These are phyloP conservation scores for Minunthozetes semirufus DNA, from an alignment of 2,888 invertebrate species.

Conservation along the genomic window DNA sequence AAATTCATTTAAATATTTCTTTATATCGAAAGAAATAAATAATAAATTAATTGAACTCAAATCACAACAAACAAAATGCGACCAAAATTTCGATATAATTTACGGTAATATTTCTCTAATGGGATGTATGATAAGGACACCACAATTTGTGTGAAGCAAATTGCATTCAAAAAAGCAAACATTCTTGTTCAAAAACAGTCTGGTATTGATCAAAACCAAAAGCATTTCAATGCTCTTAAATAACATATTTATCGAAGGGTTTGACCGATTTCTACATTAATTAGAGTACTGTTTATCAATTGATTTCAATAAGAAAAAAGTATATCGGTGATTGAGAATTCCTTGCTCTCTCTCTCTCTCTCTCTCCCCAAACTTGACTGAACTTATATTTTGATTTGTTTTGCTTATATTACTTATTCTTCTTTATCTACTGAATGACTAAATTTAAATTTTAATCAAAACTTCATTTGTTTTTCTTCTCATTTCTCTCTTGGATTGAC, in stretches of 20 bases:
- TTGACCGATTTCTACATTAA: constrained; percentile 8
- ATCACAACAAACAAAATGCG: too few species aligned
- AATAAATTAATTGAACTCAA: too few species aligned
- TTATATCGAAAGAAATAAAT: neutral
- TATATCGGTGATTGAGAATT: neutral
- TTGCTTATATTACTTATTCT: neutral
- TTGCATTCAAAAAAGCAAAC: too few species aligned
- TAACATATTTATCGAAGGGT: neutral
- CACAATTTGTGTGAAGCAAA: too few species aligned
- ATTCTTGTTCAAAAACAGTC: too few species aligned
- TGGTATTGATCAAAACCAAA: too few species aligned
- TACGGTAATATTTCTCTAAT: too few species aligned
- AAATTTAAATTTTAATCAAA: constrained; percentile 12
- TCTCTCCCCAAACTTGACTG: neutral
- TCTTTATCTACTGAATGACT: neutral
- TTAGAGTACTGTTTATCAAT: constrained; percentile 1
- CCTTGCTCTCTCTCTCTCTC: constrained; percentile 30
- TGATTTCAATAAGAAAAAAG: neutral
- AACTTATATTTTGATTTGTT: neutral
- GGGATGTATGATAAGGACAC: too few species aligned
- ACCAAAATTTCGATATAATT: too few species aligned
- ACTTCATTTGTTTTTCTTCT: neutral
- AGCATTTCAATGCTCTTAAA: neutral
- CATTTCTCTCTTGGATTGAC: too few species aligned
- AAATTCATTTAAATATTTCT: neutral